Evolutionary conservation across 2,888 invertebrate genomes (phyloP).

Genomic region (Ophion ellenae): DNA sequence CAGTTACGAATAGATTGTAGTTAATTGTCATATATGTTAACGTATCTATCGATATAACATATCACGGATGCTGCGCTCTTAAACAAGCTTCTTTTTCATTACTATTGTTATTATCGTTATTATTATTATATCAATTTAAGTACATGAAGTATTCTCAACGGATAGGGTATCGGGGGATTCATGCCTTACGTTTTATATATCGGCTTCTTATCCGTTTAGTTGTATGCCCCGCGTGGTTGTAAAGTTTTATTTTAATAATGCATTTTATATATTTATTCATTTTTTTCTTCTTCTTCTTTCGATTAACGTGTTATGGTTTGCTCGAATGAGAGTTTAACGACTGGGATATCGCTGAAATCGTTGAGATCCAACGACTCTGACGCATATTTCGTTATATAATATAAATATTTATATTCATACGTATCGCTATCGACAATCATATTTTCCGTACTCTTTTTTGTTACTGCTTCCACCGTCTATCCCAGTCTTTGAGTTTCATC

Average conservation of each 20-base stretch:
- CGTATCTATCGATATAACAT: constrained; percentile 72
- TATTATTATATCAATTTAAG: constrained; percentile 69
- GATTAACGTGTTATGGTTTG: constrained; percentile 54
- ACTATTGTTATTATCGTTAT: constrained; percentile 22
- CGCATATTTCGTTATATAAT: constrained; percentile 30
- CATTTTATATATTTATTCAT: constrained; percentile 50
- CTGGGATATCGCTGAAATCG: constrained; percentile 50
- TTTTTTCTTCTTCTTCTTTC: constrained; percentile 31
- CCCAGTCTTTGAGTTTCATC: constrained; percentile 53
- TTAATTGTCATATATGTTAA: constrained; percentile 69
- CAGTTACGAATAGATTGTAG: constrained; percentile 71
- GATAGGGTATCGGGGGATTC: constrained; percentile 68
- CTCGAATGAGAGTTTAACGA: constrained; percentile 54
- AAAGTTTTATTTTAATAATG: constrained; percentile 65
- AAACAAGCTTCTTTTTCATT: constrained; percentile 69
- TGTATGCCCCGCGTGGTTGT: constrained; percentile 79
- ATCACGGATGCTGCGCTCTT: constrained; percentile 74
- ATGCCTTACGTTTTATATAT: constrained; percentile 71
- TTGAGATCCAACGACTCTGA: constrained; percentile 50
- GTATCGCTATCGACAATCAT: constrained; percentile 49
- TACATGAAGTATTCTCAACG: constrained; percentile 73
- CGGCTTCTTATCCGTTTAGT: constrained; percentile 75
- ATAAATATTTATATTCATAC: constrained; percentile 49
- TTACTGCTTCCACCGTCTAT: constrained; percentile 33
- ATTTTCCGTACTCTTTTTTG: constrained; percentile 13